These are phyloP conservation scores for Cervus canadensis DNA, from an alignment of 2,113 vertebrate genomes.

Conservation along the genomic window DNA sequence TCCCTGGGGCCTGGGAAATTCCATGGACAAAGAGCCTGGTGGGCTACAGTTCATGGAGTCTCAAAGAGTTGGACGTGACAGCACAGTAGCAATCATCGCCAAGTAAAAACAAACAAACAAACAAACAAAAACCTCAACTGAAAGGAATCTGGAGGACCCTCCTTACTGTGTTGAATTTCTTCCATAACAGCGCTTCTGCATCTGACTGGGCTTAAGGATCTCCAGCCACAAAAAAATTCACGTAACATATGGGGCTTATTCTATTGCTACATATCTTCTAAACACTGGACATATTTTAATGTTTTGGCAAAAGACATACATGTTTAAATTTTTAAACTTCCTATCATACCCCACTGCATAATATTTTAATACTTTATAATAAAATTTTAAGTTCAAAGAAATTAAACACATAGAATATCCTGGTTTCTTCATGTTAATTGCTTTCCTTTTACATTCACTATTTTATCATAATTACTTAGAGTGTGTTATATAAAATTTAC, in stretches of 20 bases:
- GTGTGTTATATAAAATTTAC: neutral
- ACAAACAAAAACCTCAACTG: neutral
- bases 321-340: neutral
- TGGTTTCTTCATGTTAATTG: neutral
- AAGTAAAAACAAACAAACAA: neutral
- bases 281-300: neutral
- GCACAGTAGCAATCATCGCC: neutral
- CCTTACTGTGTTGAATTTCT: neutral
- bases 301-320: neutral
- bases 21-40: neutral
- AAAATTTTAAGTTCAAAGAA: neutral
- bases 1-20: neutral
- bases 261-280: neutral
- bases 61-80: neutral
- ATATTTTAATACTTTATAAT: neutral
- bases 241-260: neutral
- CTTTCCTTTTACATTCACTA: neutral
- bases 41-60: neutral
- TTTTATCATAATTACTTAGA: neutral
- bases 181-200: rapidly evolving
- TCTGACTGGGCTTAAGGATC: neutral
- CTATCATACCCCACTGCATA: neutral
- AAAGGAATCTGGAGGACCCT: neutral
- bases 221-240: neutral
- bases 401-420: neutral